phyloP scores from a whole-genome alignment of 1,140 invertebrate species.

The Stenopsyche tienmushanensis region DNA sequence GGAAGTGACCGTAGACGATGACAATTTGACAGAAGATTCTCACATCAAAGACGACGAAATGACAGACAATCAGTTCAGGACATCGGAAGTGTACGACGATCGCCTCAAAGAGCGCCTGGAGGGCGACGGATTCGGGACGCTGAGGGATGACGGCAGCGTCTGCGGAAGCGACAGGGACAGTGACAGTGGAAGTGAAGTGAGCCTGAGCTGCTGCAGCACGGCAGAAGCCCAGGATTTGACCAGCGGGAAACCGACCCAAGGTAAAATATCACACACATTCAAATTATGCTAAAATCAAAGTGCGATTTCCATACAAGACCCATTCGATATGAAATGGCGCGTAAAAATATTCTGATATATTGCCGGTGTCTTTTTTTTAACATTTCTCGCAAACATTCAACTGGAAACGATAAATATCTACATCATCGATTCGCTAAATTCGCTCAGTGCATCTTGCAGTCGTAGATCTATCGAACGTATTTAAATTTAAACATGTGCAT shows the following conservation, averaged over 20 bases:
- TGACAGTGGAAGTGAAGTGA: slow-evolving; percentile 37
- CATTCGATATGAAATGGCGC: slow-evolving; percentile 13
- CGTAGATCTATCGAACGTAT: too few relatives aligned
- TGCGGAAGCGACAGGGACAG: slow-evolving; percentile 37
- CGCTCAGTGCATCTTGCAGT: too few relatives aligned
- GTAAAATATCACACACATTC: slow-evolving; percentile 14
- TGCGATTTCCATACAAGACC: slow-evolving; percentile 7
- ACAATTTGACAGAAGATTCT: slow-evolving; percentile 14
- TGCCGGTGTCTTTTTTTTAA: too few relatives aligned
- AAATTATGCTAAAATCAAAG: background rate
- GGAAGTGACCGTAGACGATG: slow-evolving; percentile 12
- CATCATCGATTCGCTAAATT: too few relatives aligned
- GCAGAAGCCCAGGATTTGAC: slow-evolving; percentile 36
- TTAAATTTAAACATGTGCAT: too few relatives aligned
- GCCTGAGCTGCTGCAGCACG: slow-evolving; percentile 37
- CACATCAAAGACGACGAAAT: slow-evolving; percentile 20
- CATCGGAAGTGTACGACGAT: slow-evolving; percentile 23
- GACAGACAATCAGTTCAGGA: background rate
- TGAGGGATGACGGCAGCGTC: slow-evolving; percentile 34
- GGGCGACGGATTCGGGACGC: slow-evolving; percentile 10
- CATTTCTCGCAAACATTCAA: too few relatives aligned
- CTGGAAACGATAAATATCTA: too few relatives aligned
- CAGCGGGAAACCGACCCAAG: slow-evolving; percentile 33
- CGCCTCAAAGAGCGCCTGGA: slow-evolving; percentile 1
- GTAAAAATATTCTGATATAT: background rate